A percentile compares a stretch with the other conserved stretches of the same genome.
These are phyloP conservation scores for Dioctria rufipes DNA, from an alignment of 2,888 invertebrate species.

Conservation along the genomic window DNA sequence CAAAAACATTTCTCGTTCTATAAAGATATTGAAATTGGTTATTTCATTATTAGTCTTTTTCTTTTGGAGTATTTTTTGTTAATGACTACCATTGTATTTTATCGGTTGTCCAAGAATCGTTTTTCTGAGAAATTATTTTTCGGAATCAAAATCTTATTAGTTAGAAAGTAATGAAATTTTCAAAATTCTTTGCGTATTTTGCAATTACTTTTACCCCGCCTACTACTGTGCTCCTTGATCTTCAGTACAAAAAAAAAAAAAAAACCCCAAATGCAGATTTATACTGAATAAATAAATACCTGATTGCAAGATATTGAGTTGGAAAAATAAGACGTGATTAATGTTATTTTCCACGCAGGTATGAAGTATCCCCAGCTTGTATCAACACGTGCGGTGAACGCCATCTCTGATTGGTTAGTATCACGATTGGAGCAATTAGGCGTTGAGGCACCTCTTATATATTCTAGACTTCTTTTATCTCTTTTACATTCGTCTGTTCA, in stretches of 20 bases:
- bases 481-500: conserved; percentile 69
- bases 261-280: neutral
- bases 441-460: conserved; percentile 75
- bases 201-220: neutral
- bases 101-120: no score
- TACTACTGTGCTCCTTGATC: neutral
- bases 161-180: no score
- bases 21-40: no score
- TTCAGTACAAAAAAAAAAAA: neutral
- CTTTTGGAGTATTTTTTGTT: no score
- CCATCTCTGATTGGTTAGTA: conserved; percentile 83
- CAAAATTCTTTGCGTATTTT: no score
- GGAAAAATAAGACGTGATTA: conserved; percentile 27
- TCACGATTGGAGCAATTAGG: conserved; percentile 83
- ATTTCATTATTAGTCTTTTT: no score
- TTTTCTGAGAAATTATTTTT: no score
- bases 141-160: no score
- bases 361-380: conserved; percentile 78
- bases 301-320: conserved; percentile 9
- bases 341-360: conserved; percentile 61
- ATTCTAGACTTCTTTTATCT: conserved; percentile 69
- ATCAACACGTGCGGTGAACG: conserved; percentile 75
- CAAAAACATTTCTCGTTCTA: no score
- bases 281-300: neutral
- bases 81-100: neutral